These are phyloP conservation scores for Scomber colias DNA, from an alignment of 2,113 vertebrate genomes.

Conservation along the genomic window DNA sequence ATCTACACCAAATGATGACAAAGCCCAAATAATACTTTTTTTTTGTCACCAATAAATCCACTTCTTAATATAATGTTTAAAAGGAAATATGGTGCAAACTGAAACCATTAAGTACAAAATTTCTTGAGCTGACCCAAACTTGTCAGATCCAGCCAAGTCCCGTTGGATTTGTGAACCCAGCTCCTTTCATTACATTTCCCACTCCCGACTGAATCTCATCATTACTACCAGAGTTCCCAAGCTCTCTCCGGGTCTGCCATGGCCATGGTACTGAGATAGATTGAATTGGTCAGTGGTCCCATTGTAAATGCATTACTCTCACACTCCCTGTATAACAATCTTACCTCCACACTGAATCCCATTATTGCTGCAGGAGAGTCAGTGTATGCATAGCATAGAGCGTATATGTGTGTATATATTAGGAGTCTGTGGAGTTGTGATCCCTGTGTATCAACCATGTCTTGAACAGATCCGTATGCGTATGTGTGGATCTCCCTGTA, in stretches of 20 bases:
- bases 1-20: conserved; percentile 8
- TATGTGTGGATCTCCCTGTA: background rate
- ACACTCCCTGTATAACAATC: conserved; percentile 71
- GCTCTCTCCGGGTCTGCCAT: conserved; percentile 60
- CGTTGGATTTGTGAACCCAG: conserved; percentile 57
- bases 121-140: conserved; percentile 48
- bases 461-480: background rate
- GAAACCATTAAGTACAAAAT: conserved; percentile 33
- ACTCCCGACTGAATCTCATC: conserved; percentile 78
- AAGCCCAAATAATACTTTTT: background rate
- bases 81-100: conserved; percentile 19
- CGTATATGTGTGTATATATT: conserved; percentile 31
- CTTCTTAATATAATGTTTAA: conserved; percentile 22
- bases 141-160: conserved; percentile 55
- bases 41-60: conserved; percentile 29
- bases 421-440: conserved; percentile 10
- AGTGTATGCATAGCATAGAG: conserved; percentile 40
- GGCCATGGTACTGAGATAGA: conserved; percentile 70
- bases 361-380: conserved; percentile 64
- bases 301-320: conserved; percentile 84
- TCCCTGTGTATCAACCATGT: conserved; percentile 25
- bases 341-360: conserved; percentile 70
- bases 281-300: conserved; percentile 83
- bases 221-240: conserved; percentile 75
- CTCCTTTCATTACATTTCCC: conserved; percentile 78